Base-by-base conservation (phyloP, 1,140 invertebrate genomes). In the Rhyzopertha dominica region DNA sequence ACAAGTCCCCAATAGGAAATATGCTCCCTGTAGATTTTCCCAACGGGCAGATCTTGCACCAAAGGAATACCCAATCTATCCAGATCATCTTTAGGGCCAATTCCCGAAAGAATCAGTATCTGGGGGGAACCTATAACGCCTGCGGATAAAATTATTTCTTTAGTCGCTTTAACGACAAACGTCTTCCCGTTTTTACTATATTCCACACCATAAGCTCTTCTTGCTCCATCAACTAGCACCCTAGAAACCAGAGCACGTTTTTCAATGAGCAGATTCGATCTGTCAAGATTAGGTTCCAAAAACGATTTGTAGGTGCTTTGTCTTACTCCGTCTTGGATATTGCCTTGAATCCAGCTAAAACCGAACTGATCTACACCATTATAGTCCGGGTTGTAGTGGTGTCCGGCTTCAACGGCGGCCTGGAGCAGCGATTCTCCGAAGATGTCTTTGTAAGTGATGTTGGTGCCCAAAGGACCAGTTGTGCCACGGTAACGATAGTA, bases 21-120 rank as follows among this genome's bases (percentile, higher is more conserved):
- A 57, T 87, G 84, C 50, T 88, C 85, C 59, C 89, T 85, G 19
- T 89, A 67, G 56, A 87, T 86, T 45, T 84, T 76, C n/a, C 85
- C 85, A 18, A 69, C 68, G 17, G 39, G 38, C 13, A 60, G 43
- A 38, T 70, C 60, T 10, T 59, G 44, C 17, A 69, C 20, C 7
- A 65, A 44, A 10, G 43, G 47, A 42, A 72, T 67, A 10, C 69
- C 68, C 9, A 75, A 53, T 39, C 67, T 58, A 26, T 66, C 47
- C 3, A 81, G 57, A 25, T 77, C 64, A 38, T 67, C 50, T 19
- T 39, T 59, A 7, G 75, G 74, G 3, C 77, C 78, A 22, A 81
- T 63, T 14, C 78, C 78, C 12, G 75, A 79, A 1, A 77, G 47
- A 71, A 79, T 76, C 3, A 80, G 59, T 5, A 80, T 41, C 30